Conservation (phyloP, 2,113 vertebrate genomes). For the Ondatra zibethicus region DNA sequence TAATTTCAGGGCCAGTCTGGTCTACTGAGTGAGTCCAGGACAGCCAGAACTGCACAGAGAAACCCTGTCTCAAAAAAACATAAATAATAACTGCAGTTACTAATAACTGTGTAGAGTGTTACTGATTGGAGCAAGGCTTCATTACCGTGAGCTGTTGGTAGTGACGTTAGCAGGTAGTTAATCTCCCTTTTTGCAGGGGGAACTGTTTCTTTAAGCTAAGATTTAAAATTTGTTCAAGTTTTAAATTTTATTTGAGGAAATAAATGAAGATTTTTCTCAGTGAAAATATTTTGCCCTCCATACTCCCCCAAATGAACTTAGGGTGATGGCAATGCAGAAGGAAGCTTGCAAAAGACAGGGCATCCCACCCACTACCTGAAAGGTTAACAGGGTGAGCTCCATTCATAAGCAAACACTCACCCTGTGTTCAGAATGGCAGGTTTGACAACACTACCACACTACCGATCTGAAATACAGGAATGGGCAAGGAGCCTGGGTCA, state of each 20-base stretch:
- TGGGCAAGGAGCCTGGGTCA: neutral
- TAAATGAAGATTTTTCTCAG: neutral
- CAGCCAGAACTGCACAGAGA: neutral
- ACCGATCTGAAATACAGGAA: neutral
- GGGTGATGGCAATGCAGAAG: neutral
- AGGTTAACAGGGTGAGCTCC: neutral
- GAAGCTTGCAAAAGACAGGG: constrained; percentile 9
- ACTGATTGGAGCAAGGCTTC: neutral
- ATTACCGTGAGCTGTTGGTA: neutral
- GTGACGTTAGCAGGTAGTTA: neutral
- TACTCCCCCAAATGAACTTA: neutral
- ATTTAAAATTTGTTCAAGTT: constrained; percentile 47
- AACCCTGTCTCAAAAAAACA: neutral
- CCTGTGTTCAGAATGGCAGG: neutral
- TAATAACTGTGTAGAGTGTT: neutral
- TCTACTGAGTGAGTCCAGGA: neutral
- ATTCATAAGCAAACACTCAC: neutral
- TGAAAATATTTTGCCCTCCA: neutral
- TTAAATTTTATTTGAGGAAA: constrained; percentile 14
- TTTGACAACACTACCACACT: neutral
- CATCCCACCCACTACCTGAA: neutral
- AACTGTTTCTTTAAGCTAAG: constrained; percentile 2
- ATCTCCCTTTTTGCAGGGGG: neutral
- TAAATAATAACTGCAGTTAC: neutral
- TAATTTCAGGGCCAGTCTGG: neutral